Evolutionary conservation across 2,113 vertebrate genomes (phyloP).

Genomic region (Nannobrachium achirus): DNA sequence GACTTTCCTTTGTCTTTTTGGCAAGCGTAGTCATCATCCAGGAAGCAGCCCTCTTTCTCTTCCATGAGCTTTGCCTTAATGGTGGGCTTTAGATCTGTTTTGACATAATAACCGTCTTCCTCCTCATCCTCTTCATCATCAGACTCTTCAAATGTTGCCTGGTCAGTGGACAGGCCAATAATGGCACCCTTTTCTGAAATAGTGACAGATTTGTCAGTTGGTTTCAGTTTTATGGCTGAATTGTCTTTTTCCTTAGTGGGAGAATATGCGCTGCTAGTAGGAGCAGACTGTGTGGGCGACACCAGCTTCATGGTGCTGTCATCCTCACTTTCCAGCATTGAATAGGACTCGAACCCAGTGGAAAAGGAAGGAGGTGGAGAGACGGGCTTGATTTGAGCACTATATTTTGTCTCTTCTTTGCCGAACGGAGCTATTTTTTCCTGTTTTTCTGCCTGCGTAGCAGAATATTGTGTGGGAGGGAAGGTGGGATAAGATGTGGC

Average conservation of each 20-base stretch:
- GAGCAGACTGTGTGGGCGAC: constrained; percentile 91
- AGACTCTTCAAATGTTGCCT: constrained; percentile 79
- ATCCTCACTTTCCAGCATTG: constrained; percentile 84
- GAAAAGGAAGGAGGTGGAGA: constrained; percentile 66
- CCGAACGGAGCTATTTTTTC: constrained; percentile 42
- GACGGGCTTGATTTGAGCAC: constrained; percentile 45
- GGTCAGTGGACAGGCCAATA: constrained; percentile 79
- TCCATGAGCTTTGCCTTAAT: constrained; percentile 83
- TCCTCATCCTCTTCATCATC: constrained; percentile 74
- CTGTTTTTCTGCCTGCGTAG: constrained; percentile 46
- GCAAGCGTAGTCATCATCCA: constrained; percentile 85
- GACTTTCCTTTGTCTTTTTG: constrained; percentile 67
- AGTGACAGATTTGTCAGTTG: constrained; percentile 56
- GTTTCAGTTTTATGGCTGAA: constrained; percentile 19
- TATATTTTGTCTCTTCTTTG: constrained; percentile 44
- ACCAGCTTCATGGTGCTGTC: constrained; percentile 96
- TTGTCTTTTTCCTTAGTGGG: constrained; percentile 87
- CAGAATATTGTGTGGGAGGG: constrained; percentile 5
- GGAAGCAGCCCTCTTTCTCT: constrained; percentile 90
- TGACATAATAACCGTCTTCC: constrained; percentile 55
- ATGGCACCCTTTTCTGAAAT: constrained; percentile 59
- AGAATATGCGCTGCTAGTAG: constrained; percentile 93
- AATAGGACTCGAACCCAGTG: constrained; percentile 63
- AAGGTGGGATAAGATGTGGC: constrained; percentile 28
- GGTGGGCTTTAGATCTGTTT: constrained; percentile 70